Evolutionary conservation across 2,888 invertebrate species (phyloP), one percentile per base, ranked within the genome.

Genomic region (Dolomedes plantarius): DNA sequence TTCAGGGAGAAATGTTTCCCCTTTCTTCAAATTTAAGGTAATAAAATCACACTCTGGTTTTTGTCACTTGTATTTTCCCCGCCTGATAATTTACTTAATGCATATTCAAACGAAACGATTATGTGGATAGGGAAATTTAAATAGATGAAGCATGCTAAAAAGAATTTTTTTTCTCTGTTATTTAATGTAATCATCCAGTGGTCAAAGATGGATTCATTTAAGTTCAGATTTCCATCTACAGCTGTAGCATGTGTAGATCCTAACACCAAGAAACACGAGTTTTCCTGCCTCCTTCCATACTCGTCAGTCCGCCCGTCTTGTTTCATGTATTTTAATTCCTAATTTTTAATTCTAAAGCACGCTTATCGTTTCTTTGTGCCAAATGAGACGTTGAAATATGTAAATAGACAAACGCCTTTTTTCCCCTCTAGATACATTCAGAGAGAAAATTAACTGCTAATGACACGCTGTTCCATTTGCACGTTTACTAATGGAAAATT

Each of bases 201-300:
- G 31, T 31, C 29, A 31, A 65, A 32, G 13, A 36, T 27, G 68
- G 36, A 23, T 9, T 36, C 23, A 9, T 7, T 46, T 67, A 36
- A 13, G 13, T 72, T 50, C 23, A 39, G 13, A 31, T 68, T 36
- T 36, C 65, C 16, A 29, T 28, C 19, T 68, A 16, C 27, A 28
- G 13, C 23, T n/a, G 23, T 65, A 31, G 3, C 16, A 29, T 29
- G 62, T 69, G 29, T 39, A n/a, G 56, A 23, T 73, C 67, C 50
- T 80, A 73, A 80, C 80, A 80, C 73, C 74, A 67, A 29, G 56
- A 28, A 74, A 80, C 80, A 80, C 68, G 50, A 73, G 80, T 80
- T 80, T 80, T 80, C 80, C 80, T 73, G 56, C 80, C 80, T 80
- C 73, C 50, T 80, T 79, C 41, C 80, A 31, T 50, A 65, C 64